These are phyloP conservation scores for Pegea sp. DNA, from an alignment of 23 tunicate species.

Conservation along the genomic window DNA sequence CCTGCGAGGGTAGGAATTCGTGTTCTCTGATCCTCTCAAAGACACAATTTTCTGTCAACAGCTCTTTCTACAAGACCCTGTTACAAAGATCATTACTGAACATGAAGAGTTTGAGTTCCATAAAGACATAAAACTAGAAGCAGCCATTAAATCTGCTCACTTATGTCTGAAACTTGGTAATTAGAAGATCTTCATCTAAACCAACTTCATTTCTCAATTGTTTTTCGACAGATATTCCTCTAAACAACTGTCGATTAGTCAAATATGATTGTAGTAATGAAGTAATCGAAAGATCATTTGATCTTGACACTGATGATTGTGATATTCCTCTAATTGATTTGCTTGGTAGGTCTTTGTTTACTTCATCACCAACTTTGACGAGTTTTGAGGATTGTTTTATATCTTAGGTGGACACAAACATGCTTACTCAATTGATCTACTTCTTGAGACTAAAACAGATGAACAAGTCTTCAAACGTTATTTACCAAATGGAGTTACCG, in stretches of 20 bases:
- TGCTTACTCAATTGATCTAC: constrained; percentile 40
- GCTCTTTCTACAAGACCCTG: neutral
- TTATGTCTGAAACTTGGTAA: constrained; percentile 32
- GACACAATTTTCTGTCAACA: neutral
- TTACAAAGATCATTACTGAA: too few species aligned
- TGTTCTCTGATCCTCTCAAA: neutral
- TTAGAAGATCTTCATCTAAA: neutral
- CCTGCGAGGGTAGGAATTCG: constrained; percentile 12
- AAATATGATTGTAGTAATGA: constrained; percentile 65
- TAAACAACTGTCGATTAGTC: constrained; percentile 33
- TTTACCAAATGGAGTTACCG: constrained; percentile 40
- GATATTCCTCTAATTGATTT: too few species aligned
- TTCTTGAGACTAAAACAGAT: constrained; percentile 52
- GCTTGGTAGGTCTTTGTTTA: too few species aligned
- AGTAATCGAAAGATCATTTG: constrained; percentile 43
- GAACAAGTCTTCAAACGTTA: constrained; percentile 35
- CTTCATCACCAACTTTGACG: too few species aligned
- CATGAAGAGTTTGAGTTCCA: constrained; percentile 68
- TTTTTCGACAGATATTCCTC: constrained; percentile 4
- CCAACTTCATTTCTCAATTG: neutral
- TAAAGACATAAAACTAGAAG: constrained; percentile 18
- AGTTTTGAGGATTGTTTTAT: too few species aligned
- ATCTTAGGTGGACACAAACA: constrained; percentile 25
- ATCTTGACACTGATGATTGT: constrained; percentile 23
- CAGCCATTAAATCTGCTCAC: constrained; percentile 33